Evolutionary conservation across 2,113 vertebrate genomes (phyloP).

Genomic region (Benitochromis conjunctus): DNA sequence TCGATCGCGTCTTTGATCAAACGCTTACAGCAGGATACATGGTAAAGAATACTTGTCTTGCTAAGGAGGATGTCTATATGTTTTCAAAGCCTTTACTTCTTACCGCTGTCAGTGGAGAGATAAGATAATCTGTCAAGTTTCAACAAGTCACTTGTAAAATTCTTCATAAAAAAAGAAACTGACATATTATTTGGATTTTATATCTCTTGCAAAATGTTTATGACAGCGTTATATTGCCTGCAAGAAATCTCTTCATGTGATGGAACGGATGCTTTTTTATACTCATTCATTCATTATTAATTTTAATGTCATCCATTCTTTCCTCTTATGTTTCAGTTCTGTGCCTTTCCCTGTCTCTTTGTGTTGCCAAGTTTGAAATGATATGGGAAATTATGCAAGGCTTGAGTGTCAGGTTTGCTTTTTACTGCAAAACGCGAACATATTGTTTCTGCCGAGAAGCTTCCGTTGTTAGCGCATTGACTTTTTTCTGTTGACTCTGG

Average conservation of each 20-base stretch:
- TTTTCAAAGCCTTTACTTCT: neutral
- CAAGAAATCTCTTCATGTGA: neutral
- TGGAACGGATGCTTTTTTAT: neutral
- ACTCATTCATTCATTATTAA: neutral
- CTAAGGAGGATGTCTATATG: neutral
- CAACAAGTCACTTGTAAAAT: neutral
- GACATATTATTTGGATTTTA: neutral
- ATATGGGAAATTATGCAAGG: neutral
- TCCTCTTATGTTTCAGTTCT: neutral
- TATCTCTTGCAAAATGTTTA: neutral
- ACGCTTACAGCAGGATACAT: neutral
- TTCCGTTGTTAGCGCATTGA: neutral
- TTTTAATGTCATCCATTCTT: neutral
- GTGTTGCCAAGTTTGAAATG: neutral
- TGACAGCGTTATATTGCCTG: neutral
- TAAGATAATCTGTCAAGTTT: neutral
- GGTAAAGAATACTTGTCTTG: neutral
- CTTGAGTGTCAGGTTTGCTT: neutral
- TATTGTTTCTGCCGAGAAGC: neutral
- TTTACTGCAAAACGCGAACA: neutral
- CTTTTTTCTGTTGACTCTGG: conserved; percentile 18
- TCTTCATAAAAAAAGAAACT: neutral
- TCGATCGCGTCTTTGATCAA: neutral
- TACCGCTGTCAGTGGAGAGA: neutral
- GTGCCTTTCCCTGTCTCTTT: neutral